These are phyloP conservation scores for Mionectes macconnelli DNA, from an alignment of 2,113 vertebrate species.

Conservation along the genomic window DNA sequence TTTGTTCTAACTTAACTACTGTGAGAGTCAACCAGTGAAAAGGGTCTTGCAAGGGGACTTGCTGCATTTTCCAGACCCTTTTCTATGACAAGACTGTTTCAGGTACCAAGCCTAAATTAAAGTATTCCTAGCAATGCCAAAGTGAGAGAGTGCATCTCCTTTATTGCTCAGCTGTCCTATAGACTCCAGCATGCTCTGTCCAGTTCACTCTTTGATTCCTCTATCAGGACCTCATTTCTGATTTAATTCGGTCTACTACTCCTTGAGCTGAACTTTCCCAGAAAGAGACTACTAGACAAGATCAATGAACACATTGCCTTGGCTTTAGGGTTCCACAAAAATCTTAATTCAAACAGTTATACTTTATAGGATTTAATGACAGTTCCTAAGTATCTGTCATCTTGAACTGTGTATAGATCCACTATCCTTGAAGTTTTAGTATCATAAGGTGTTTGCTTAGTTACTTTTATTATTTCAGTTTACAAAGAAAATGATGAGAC, in stretches of 20 bases:
- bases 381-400: background rate
- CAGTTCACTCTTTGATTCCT: background rate
- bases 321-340: background rate
- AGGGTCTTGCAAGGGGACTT: background rate
- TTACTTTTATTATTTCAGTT: background rate
- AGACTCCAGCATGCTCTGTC: background rate
- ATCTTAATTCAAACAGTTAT: background rate
- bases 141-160: background rate
- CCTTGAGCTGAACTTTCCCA: background rate
- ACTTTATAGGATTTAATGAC: background rate
- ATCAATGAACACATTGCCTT: background rate
- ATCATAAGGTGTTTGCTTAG: background rate
- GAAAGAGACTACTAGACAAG: background rate
- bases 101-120: background rate
- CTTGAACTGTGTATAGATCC: fast-evolving
- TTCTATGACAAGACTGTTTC: background rate
- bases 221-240: background rate
- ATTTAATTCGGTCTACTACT: background rate
- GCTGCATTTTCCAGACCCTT: background rate
- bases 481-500: background rate
- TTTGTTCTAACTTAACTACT: background rate
- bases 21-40: background rate
- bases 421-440: background rate
- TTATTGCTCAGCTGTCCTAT: background rate
- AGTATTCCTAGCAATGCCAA: background rate